A percentile compares a stretch with the other conserved stretches of the same genome.
phyloP scores from a whole-genome alignment of 2,888 invertebrate genomes.

The Eupithecia centaureata region DNA sequence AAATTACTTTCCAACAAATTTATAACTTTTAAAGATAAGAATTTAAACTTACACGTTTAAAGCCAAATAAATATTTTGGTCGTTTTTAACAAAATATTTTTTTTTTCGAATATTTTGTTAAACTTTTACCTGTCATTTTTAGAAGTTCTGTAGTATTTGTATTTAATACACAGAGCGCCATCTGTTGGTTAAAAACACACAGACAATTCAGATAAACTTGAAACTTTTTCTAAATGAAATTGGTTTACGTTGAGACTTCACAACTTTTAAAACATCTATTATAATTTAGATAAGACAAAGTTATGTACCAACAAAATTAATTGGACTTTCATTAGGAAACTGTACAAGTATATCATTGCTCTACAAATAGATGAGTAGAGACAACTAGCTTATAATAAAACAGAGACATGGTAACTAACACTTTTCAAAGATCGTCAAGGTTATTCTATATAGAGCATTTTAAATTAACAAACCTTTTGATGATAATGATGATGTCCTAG shows the following conservation, averaged over 20 bases:
- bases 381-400: too few species aligned
- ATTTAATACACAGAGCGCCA: slow-evolving; percentile 27
- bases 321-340: neutral
- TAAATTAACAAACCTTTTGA: too few species aligned
- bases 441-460: too few species aligned
- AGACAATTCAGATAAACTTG: neutral
- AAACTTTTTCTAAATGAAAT: too few species aligned
- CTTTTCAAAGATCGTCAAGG: too few species aligned
- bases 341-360: neutral
- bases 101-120: neutral
- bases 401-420: too few species aligned
- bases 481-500: too few species aligned
- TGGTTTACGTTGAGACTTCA: neutral
- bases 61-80: neutral
- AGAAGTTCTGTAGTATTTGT: neutral
- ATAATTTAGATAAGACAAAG: neutral
- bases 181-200: slow-evolving; percentile 26
- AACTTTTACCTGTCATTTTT: neutral
- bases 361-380: neutral
- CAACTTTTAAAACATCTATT: neutral
- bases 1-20: neutral
- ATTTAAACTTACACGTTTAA: neutral
- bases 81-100: neutral
- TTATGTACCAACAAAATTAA: neutral
- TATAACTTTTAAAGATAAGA: neutral